Percentiles rank a stretch among this genome's conserved stretches.
These are phyloP conservation scores for Holcopasites calliopsidis DNA, from an alignment of 1,140 invertebrate species.

Conservation along the genomic window DNA sequence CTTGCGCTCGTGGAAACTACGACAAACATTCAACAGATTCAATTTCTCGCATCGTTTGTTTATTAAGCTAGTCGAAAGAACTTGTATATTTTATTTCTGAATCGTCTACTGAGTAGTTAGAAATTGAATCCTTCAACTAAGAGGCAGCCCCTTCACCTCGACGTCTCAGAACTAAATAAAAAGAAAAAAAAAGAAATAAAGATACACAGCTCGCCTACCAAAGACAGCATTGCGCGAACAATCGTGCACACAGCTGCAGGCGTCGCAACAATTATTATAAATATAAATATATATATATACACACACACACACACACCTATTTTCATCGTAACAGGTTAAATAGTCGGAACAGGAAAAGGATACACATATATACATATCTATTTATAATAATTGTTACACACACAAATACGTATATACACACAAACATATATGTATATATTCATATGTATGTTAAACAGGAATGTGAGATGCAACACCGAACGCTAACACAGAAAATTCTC, in stretches of 20 bases:
- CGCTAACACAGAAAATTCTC: conserved; percentile 62
- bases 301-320: conserved; percentile 16
- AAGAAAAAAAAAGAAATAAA: background rate
- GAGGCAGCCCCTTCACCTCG: background rate
- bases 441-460: background rate
- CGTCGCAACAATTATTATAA: conserved; percentile 66
- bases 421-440: background rate
- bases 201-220: conserved; percentile 59
- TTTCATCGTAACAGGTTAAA: conserved; percentile 14
- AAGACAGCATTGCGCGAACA: conserved; percentile 70
- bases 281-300: conserved; percentile 28
- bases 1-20: background rate
- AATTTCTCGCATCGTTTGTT: too few species aligned
- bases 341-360: background rate
- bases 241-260: conserved; percentile 77
- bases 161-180: background rate
- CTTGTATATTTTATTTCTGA: background rate
- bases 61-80: too few species aligned
- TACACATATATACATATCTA: conserved; percentile 6
- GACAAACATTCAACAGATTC: conserved; percentile 4
- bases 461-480: conserved; percentile 63
- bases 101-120: background rate
- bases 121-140: conserved; percentile 24
- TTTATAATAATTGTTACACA: conserved; percentile 12
- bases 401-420: background rate